phyloP scores from a whole-genome alignment of 2,797 vertebrate species.

The Margarornis squamiger region DNA sequence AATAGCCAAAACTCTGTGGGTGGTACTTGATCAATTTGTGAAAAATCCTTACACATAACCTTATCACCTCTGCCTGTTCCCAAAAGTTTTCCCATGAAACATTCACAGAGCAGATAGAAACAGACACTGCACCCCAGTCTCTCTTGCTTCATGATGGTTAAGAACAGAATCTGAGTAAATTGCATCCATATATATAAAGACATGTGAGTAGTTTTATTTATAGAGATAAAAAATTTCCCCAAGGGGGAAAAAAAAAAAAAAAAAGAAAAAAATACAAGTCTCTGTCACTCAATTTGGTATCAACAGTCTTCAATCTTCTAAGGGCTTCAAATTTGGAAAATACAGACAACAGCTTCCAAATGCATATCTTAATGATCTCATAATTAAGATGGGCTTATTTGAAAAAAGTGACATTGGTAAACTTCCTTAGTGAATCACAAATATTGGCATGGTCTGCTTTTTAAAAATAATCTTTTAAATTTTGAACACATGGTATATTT shows the following conservation, averaged over 20 bases:
- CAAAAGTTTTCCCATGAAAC: not conserved
- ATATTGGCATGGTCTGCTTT: conserved; percentile 11
- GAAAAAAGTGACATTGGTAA: conserved; percentile 22
- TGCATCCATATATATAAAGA: not conserved
- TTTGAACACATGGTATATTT: conserved; percentile 45
- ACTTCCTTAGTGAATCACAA: conserved; percentile 60
- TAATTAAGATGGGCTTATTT: conserved; percentile 20
- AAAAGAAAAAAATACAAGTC: not conserved
- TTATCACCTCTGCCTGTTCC: conserved; percentile 12
- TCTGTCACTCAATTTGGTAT: not conserved
- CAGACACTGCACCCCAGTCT: not conserved
- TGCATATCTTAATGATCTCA: not conserved
- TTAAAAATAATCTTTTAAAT: conserved; percentile 45
- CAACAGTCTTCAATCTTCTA: not conserved
- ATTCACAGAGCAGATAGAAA: not conserved
- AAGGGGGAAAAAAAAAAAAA: not conserved
- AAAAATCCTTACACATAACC: conserved; percentile 34
- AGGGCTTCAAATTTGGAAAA: not conserved
- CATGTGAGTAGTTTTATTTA: not conserved
- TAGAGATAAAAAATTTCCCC: not conserved
- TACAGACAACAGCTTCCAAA: conserved; percentile 1
- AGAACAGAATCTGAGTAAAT: conserved; percentile 16
- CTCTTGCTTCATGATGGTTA: not conserved
- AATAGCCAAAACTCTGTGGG: conserved; percentile 36
- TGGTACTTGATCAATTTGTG: not conserved